Evolutionary conservation across 2,113 vertebrate species (phyloP), one percentile per base, ranked within the genome.

Genomic region (Marmota flaviventris): DNA sequence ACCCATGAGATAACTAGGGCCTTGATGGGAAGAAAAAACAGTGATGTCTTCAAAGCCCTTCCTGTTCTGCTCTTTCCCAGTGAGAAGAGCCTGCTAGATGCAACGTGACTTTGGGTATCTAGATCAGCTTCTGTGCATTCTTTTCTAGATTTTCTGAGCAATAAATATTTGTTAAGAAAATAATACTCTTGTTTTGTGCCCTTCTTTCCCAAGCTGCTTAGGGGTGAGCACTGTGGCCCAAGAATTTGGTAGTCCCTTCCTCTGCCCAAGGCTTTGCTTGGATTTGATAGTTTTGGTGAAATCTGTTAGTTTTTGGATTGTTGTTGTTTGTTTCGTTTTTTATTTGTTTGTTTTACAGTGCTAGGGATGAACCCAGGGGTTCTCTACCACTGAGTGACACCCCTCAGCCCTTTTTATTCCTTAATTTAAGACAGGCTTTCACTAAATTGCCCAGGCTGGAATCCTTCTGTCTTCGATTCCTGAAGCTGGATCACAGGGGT

Each of bases 231-330:
- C 11, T 27, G 3, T 18, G 69, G 14, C 37, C 6, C n/a, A 25
- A 2, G n/a, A 12, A 53, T 18, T 39, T 45, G 11, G 2, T 12
- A 39, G 39, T 34, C 39, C 27, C 61, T 73, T n/a, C 27, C 29
- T 76, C 51, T 84, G 65, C 32, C 11, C 8, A 24, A 24, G 45
- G 70, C 63, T 77, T 61, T 58, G 51, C 27, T 7, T 94, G 37
- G 22, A 93, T 29, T 86, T 95, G 70, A 25, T 82, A 29, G n/a
- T 72, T 89, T 89, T 48, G 91, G 58, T 67, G 95, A 81, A 75
- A 72, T 65, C 12, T 27, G 22, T 61, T 24, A 24, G 25, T 27
- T 63, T 63, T 78, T 39, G 61, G 27, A 24, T 65, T 20, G 7
- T 56, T 48, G 51, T 93, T 18, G 16, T 67, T 67, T 5, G 27